Evolutionary conservation across 2,797 vertebrate genomes (phyloP), one percentile per base, ranked within the genome.

Genomic region (Chaetodon trifasciatus): DNA sequence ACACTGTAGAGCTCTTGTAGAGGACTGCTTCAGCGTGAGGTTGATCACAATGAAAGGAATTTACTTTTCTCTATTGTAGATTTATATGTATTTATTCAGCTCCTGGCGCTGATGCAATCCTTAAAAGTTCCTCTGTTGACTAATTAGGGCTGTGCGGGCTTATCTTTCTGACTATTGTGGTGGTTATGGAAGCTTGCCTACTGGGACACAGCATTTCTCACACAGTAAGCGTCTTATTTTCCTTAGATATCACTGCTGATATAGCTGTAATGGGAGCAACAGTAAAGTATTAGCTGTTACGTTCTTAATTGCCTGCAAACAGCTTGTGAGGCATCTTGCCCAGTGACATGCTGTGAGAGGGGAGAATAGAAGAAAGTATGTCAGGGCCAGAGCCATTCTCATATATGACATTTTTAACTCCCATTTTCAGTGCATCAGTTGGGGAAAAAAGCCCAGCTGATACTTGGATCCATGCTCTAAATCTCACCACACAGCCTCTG

Each of bases 211-310:
- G 65, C 55, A 82, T 89, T 93, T 92, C 80, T 92, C 86, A 90
- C 83, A 79, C 80, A 88, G 82, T 91, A 93, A 93, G 91, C 91
- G 76, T 88, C 89, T 92, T 92, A 89, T 89, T 90, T 90, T 85
- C 84, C 86, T 82, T 32, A 79, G 90, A 91, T 90, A 86, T 90
- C 78, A 56, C 84, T 76, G 81, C 86, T 86, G 87, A 92, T 92
- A 91, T 63, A 86, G 84, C 85, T 84, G 89, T 84, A 84, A 79
- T 84, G 85, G 73, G 85, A 89, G 76, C 81, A 80, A 83, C 88
- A 81, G 76, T 75, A 85, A 88, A 83, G 86, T 79, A 89, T 86
- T 83, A 81, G 81, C 85, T 87, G 85, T 91, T 91, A 81, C 85
- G 86, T 86, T 86, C 89, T 67, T 93, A 93, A 93, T 92, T 93